A percentile compares a stretch with the other conserved stretches of the same genome.
phyloP scores from a whole-genome alignment of 2,888 invertebrate genomes.

The Nephrotoma guestfalica region DNA sequence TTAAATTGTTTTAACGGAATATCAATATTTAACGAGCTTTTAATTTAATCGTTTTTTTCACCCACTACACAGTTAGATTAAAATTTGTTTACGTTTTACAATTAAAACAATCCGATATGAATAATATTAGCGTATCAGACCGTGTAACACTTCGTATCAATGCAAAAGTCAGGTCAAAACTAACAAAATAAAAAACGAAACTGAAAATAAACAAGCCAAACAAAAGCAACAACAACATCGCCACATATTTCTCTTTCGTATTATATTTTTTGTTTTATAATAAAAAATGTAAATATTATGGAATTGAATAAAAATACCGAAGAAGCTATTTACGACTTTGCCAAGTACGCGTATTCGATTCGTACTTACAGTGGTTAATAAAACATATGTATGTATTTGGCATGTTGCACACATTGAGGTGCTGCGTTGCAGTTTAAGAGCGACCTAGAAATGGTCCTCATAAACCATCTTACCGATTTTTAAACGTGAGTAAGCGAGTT shows the following conservation, averaged over 20 bases:
- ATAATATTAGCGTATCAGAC: neutral
- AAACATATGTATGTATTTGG: no score
- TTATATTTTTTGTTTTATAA: no score
- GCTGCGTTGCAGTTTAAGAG: no score
- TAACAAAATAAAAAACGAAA: neutral
- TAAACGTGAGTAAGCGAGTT: no score
- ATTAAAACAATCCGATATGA: neutral
- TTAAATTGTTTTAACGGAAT: neutral
- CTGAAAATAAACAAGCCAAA: neutral
- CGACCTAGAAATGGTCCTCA: no score
- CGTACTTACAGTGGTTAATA: no score
- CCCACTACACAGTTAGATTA: neutral
- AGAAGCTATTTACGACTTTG: no score
- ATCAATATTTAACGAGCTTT: neutral
- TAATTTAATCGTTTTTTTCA: neutral
- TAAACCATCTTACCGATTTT: no score
- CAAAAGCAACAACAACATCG: neutral
- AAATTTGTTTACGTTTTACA: neutral
- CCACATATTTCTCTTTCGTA: neutral
- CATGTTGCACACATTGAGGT: no score
- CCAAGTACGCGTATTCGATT: no score
- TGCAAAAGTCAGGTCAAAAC: neutral
- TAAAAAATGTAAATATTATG: no score
- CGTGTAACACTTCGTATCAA: neutral
- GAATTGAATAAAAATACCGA: no score